Evolutionary conservation across 1,140 invertebrate species (phyloP).

Genomic region (Plectrocnemia conspersa): DNA sequence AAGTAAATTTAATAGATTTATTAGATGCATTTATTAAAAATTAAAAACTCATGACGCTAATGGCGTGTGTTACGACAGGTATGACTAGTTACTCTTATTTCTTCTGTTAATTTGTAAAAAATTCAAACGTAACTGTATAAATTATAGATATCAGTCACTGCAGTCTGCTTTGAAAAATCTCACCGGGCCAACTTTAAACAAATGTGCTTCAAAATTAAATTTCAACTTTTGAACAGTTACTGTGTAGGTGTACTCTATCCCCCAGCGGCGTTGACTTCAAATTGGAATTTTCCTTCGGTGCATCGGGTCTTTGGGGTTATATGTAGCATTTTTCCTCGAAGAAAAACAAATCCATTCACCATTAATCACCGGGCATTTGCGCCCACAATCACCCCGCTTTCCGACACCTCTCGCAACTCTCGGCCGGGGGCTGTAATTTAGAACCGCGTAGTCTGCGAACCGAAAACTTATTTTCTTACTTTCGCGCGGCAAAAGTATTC

Average conservation of each 20-base stretch:
- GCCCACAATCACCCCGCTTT: slow-evolving; percentile 21
- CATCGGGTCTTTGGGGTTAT: not conserved
- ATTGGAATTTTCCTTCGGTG: not conserved
- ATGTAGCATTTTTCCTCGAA: no score
- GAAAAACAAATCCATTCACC: slow-evolving; percentile 30
- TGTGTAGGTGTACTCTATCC: not conserved
- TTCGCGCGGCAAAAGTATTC: slow-evolving; percentile 29
- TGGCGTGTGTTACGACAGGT: no score
- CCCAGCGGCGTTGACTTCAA: not conserved
- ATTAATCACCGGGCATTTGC: slow-evolving; percentile 28
- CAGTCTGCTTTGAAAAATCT: not conserved
- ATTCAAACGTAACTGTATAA: not conserved
- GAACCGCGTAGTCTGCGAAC: slow-evolving; percentile 18
- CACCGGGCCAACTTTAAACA: slow-evolving; percentile 3
- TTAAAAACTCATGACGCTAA: not conserved
- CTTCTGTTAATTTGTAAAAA: not conserved
- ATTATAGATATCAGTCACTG: slow-evolving; percentile 1
- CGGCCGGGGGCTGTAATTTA: slow-evolving; percentile 28
- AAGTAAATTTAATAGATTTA: not conserved
- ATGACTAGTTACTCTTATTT: no score
- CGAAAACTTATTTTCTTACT: slow-evolving; percentile 32
- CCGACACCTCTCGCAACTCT: slow-evolving; percentile 18
- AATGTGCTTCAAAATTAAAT: not conserved
- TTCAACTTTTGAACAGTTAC: not conserved
- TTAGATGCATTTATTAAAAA: not conserved